phyloP scores from a whole-genome alignment of 1,140 invertebrate genomes.

The Melitaea cinxia region DNA sequence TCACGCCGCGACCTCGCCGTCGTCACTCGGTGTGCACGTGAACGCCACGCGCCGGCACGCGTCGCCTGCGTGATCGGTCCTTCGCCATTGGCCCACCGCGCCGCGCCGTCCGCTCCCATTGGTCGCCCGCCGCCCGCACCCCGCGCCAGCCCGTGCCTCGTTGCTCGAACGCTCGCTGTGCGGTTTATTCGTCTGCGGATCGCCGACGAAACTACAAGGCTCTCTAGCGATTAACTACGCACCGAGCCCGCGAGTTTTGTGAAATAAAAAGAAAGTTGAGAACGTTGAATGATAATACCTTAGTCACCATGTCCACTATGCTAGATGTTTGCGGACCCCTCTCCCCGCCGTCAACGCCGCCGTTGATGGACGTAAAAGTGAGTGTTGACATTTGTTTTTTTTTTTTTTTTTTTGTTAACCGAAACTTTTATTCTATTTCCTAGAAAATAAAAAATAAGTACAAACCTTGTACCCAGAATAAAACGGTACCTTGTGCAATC shows the following conservation, averaged over 20 bases:
- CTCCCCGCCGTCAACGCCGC: conserved; percentile 79
- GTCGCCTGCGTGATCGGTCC: conserved; percentile 76
- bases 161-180: conserved; percentile 55
- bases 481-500: conserved; percentile 59
- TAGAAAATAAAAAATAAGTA: conserved; percentile 39
- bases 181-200: conserved; percentile 76
- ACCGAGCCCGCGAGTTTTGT: conserved; percentile 64
- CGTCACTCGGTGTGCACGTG: conserved; percentile 83
- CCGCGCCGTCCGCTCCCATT: conserved; percentile 69
- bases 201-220: conserved; percentile 61
- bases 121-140: conserved; percentile 50
- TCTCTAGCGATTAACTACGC: conserved; percentile 44
- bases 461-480: conserved; percentile 36
- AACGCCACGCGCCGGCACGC: conserved; percentile 83
- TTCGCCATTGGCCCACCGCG: conserved; percentile 72
- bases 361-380: conserved; percentile 78
- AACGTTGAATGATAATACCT: conserved; percentile 57
- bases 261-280: conserved; percentile 76
- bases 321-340: conserved; percentile 78
- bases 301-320: conserved; percentile 68
- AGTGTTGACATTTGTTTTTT: conserved; percentile 55
- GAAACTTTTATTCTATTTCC: conserved; percentile 23
- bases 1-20: conserved; percentile 80
- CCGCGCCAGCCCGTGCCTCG: conserved; percentile 52
- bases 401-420: conserved; percentile 23